phyloP scores from a whole-genome alignment of 2,797 vertebrate species.

The Cryptoprocta ferox region DNA sequence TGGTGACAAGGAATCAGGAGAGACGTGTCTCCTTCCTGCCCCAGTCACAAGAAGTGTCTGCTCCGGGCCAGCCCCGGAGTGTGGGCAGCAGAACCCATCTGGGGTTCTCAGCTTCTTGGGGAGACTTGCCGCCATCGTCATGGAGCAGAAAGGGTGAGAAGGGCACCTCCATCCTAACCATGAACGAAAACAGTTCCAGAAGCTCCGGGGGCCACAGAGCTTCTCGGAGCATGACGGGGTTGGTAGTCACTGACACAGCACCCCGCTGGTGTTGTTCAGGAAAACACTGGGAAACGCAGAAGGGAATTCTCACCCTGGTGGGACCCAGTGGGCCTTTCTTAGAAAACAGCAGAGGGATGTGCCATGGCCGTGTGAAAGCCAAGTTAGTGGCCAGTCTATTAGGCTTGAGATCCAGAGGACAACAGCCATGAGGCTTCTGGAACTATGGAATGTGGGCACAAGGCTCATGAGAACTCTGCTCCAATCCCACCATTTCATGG shows the following conservation, averaged over 20 bases:
- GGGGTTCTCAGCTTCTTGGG: constrained; percentile 72
- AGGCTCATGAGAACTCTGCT: background rate
- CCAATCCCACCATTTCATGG: background rate
- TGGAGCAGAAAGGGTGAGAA: constrained; percentile 3
- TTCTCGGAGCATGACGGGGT: constrained; percentile 72
- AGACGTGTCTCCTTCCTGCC: background rate
- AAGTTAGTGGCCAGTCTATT: background rate
- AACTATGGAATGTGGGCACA: no score
- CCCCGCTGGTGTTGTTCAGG: constrained; percentile 70
- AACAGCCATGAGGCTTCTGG: background rate
- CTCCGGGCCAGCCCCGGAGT: accelerated
- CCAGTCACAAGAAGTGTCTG: background rate
- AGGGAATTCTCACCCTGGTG: background rate
- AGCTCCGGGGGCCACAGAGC: constrained; percentile 76
- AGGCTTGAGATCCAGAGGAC: background rate
- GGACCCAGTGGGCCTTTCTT: background rate
- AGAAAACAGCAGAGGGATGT: background rate
- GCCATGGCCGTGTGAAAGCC: background rate
- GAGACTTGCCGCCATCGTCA: constrained; percentile 71
- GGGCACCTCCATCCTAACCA: constrained; percentile 4
- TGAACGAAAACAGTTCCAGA: constrained; percentile 75
- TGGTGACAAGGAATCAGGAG: background rate
- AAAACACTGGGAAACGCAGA: constrained; percentile 57
- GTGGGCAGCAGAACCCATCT: background rate
- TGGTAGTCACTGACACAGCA: constrained; percentile 19